Percentiles rank a stretch among this genome's conserved stretches.
These are phyloP conservation scores for Dasyurus viverrinus DNA, from an alignment of 2,113 vertebrate species.

Conservation along the genomic window DNA sequence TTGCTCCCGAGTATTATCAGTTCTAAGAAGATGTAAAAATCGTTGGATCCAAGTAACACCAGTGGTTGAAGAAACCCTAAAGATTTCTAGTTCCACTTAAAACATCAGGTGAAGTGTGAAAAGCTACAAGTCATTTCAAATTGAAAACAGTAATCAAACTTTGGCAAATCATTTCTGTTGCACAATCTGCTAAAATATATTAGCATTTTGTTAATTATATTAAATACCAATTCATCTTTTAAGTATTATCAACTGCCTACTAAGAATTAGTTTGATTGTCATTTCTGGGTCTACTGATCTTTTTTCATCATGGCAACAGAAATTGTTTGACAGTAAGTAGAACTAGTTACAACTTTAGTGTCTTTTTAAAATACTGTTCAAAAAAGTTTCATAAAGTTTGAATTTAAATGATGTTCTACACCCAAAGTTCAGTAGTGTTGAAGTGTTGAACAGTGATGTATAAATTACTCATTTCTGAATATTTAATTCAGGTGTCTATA, in stretches of 20 bases:
- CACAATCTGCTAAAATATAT: slow-evolving; percentile 56
- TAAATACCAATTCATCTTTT: slow-evolving; percentile 53
- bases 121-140: slow-evolving; percentile 43
- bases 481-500: slow-evolving; percentile 5
- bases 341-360: slow-evolving; percentile 40
- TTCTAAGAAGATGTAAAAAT: slow-evolving; percentile 41
- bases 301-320: slow-evolving; percentile 62
- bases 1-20: slow-evolving; percentile 20
- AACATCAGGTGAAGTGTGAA: slow-evolving; percentile 57
- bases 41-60: slow-evolving; percentile 25
- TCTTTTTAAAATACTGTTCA: slow-evolving; percentile 44
- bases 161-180: slow-evolving; percentile 63
- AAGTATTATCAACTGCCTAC: slow-evolving; percentile 46
- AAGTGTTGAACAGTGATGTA: neutral
- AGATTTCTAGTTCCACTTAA: slow-evolving; percentile 44
- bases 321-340: slow-evolving; percentile 55
- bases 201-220: slow-evolving; percentile 57
- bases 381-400: slow-evolving; percentile 40
- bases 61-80: slow-evolving; percentile 39
- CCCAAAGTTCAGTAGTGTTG: slow-evolving; percentile 49
- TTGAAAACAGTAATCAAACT: slow-evolving; percentile 37
- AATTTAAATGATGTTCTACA: slow-evolving; percentile 59
- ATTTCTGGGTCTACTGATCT: slow-evolving; percentile 60
- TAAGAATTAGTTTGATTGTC: slow-evolving; percentile 48
- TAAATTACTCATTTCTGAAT: slow-evolving; percentile 34